Evolutionary conservation across 2,888 invertebrate species (phyloP).

Genomic region (Aporophyla nigra): DNA sequence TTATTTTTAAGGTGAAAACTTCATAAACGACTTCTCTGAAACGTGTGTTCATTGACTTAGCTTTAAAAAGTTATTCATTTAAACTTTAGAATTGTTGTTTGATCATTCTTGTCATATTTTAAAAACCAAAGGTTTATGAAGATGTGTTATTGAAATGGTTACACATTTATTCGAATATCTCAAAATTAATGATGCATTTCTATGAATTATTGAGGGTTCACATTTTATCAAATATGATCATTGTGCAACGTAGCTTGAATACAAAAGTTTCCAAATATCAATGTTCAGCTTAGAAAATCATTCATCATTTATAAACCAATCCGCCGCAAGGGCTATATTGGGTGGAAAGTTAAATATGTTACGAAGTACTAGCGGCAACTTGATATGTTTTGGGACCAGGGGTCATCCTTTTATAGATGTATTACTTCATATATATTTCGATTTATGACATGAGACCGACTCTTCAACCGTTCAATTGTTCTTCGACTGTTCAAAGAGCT

Average conservation of each 20-base stretch:
- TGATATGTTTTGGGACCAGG: constrained; percentile 27
- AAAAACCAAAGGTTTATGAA: neutral
- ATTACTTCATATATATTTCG: constrained; percentile 1
- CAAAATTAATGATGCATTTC: constrained; percentile 7
- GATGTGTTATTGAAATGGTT: no score
- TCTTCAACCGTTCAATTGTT: no score
- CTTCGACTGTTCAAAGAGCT: neutral
- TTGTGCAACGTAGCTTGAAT: neutral
- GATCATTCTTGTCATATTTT: neutral
- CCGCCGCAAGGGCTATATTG: constrained; percentile 19
- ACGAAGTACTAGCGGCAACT: constrained; percentile 25
- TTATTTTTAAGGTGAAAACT: constrained; percentile 22
- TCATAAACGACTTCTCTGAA: neutral
- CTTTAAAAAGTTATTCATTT: constrained; percentile 1
- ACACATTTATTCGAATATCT: neutral
- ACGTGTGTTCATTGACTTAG: constrained; percentile 3
- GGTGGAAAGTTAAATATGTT: constrained; percentile 31
- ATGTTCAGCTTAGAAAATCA: constrained; percentile 15
- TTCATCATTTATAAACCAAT: constrained; percentile 29
- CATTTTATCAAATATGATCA: constrained; percentile 7
- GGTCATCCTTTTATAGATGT: constrained; percentile 4
- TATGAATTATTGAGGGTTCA: constrained; percentile 18
- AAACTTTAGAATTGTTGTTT: neutral
- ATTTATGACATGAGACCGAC: constrained; percentile 6
- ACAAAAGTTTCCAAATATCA: constrained; percentile 16